A percentile compares a stretch with the other conserved stretches of the same genome.
These are phyloP conservation scores for Bombyx huttoni DNA, from an alignment of 2,888 invertebrate genomes.

Conservation along the genomic window DNA sequence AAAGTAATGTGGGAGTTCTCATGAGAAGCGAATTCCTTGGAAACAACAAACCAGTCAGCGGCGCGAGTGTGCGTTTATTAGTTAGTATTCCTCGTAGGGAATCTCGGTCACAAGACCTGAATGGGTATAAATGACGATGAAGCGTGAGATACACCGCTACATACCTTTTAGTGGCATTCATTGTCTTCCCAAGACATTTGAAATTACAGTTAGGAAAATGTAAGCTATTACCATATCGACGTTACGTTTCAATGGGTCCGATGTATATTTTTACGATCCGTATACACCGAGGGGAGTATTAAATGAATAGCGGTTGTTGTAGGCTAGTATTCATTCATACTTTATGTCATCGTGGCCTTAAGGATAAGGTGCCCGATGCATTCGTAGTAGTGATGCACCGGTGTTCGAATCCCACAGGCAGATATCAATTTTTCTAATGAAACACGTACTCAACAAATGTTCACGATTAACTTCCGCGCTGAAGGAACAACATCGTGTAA, in stretches of 20 bases:
- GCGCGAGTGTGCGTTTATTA: conserved; percentile 27
- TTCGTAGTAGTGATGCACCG: too few species aligned
- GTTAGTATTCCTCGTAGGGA: conserved; percentile 37
- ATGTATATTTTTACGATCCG: not conserved
- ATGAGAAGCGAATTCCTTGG: conserved; percentile 7
- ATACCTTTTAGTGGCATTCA: conserved; percentile 22
- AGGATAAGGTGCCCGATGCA: too few species aligned
- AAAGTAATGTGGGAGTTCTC: not conserved
- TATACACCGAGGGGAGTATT: not conserved
- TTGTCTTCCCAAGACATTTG: conserved; percentile 31
- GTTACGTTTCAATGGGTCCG: conserved; percentile 12
- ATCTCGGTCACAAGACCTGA: conserved; percentile 37
- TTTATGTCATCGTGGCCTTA: too few species aligned
- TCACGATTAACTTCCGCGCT: too few species aligned
- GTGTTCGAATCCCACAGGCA: too few species aligned
- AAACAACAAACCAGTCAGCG: conserved; percentile 14
- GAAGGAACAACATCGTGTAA: too few species aligned
- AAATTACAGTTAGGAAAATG: conserved; percentile 26
- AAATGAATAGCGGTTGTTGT: not conserved
- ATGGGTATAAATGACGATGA: conserved; percentile 24
- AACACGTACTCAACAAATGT: too few species aligned
- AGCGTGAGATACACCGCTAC: conserved; percentile 30
- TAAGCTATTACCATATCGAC: conserved; percentile 18
- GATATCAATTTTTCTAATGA: too few species aligned
- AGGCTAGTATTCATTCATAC: not conserved